Conservation (phyloP, 2,113 vertebrate species). For the Dascyllus trimaculatus region DNA sequence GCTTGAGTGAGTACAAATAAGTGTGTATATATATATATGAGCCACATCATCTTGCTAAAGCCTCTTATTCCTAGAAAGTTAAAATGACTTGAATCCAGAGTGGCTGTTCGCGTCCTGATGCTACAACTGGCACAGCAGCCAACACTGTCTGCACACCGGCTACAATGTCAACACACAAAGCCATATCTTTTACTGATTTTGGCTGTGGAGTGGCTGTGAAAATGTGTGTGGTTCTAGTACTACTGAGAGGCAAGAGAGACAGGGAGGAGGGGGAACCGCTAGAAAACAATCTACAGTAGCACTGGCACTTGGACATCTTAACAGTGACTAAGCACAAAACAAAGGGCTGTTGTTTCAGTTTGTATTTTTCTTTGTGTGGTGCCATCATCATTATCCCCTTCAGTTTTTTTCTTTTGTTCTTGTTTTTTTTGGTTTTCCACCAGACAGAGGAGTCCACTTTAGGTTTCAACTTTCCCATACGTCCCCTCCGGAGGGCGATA, state of each 20-base stretch:
- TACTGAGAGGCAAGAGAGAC: conserved; percentile 26
- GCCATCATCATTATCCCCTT: conserved; percentile 24
- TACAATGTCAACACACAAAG: conserved; percentile 40
- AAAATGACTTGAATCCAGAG: conserved; percentile 8
- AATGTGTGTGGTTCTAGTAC: conserved; percentile 45
- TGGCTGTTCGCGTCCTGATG: conserved; percentile 14
- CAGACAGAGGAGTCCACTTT: conserved; percentile 74
- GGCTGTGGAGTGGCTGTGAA: conserved; percentile 40
- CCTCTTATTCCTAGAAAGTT: conserved; percentile 7
- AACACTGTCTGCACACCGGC: conserved; percentile 39
- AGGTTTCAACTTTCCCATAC: conserved; percentile 98
- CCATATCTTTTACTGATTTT: neutral
- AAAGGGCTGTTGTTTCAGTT: conserved; percentile 52
- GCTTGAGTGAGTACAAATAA: neutral
- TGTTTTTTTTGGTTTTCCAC: neutral
- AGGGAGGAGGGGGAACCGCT: conserved; percentile 39
- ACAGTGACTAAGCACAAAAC: conserved; percentile 74
- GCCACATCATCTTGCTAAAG: conserved; percentile 12
- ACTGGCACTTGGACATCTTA: conserved; percentile 75
- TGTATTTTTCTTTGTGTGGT: conserved; percentile 50
- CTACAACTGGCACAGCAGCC: conserved; percentile 37
- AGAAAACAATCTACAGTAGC: conserved; percentile 66
- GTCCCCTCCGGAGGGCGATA: conserved; percentile 99
- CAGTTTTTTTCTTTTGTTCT: conserved; percentile 55
- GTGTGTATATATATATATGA: conserved; percentile 1